Base-by-base conservation (phyloP, 1,140 invertebrate species). In the Scaptomyza pallida region DNA sequence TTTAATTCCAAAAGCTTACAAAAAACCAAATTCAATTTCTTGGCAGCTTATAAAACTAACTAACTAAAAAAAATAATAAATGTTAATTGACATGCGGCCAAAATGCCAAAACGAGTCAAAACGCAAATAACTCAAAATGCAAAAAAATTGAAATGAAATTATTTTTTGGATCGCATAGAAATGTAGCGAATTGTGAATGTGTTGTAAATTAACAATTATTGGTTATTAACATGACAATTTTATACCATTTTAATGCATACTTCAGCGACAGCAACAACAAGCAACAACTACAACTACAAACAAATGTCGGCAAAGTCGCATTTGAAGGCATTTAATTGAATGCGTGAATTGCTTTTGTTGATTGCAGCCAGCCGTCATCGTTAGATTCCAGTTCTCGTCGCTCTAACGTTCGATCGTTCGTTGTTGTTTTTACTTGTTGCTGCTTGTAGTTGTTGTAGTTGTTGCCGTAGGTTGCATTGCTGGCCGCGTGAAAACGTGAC, bases 201-300 rank as follows among this genome's bases (percentile, higher is more conserved):
- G 82, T 88, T 86, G 82, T 89, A 88, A 89, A 89, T 89, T 90
- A 82, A 81, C 86, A 81, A 89, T 89, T 89, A 89, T 89, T 86
- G 81, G 81, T 77, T 75, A 89, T 88, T 86, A 89, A 89, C 86
- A 89, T 89, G 86, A 89, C 86, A 89, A 90, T 88, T 89, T 89
- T 82, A 89, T 89, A 86, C 68, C 75, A 85, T 79, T 89, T 89
- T 89, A 82, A 86, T 74, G 83, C 75, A 88, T 88, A 80, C 77
- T 81, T 64, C 67, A 50, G 54, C 71, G 44, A 64, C 74, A 68
- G 52, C 67, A 61, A 45, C 50, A 64, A 33, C 57, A 62, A 40
- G n/a, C 61, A 45, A 10, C 64, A 37, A 37, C 52, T 40, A 17
- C 50, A 44, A 5, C 62, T 51, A 40, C 59, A 52, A n/a, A 73